Evolutionary conservation across 2,113 vertebrate genomes (phyloP).

Genomic region (Anolis sagrei): DNA sequence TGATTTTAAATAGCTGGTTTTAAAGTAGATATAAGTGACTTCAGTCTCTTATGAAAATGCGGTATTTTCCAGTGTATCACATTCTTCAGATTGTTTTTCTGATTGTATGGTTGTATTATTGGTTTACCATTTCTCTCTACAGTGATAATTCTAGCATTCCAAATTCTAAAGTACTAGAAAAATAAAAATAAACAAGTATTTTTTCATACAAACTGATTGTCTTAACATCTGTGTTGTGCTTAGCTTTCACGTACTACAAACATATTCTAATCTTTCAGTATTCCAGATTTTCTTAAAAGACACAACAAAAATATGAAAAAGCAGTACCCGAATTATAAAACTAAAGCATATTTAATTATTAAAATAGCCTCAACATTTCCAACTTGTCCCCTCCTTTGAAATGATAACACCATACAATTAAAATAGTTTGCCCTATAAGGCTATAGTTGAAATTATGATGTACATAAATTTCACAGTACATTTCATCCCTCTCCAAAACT

Average conservation of each 20-base stretch:
- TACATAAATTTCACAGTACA: too few species aligned
- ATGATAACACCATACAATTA: constrained; percentile 52
- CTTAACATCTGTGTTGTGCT: background rate
- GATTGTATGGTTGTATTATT: background rate
- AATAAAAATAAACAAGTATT: too few species aligned
- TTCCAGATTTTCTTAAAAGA: background rate
- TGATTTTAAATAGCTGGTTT: too few species aligned
- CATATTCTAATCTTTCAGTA: background rate
- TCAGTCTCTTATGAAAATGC: background rate
- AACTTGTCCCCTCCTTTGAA: constrained; percentile 61
- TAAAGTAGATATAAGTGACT: too few species aligned
- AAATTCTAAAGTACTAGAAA: too few species aligned
- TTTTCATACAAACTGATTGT: too few species aligned
- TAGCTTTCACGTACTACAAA: background rate
- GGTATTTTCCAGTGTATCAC: background rate
- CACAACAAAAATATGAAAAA: background rate
- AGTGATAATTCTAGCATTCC: background rate
- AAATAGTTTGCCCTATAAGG: constrained; percentile 70
- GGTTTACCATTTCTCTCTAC: background rate
- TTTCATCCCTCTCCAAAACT: too few species aligned
- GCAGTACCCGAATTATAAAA: constrained; percentile 36
- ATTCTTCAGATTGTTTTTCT: background rate
- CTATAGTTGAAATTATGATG: constrained; percentile 65
- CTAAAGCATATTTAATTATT: constrained; percentile 72
- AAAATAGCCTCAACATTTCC: constrained; percentile 71